Percentiles rank a stretch among this genome's conserved stretches.
These are phyloP conservation scores for Trichogramma evanescens DNA, from an alignment of 2,888 invertebrate species.

Conservation along the genomic window DNA sequence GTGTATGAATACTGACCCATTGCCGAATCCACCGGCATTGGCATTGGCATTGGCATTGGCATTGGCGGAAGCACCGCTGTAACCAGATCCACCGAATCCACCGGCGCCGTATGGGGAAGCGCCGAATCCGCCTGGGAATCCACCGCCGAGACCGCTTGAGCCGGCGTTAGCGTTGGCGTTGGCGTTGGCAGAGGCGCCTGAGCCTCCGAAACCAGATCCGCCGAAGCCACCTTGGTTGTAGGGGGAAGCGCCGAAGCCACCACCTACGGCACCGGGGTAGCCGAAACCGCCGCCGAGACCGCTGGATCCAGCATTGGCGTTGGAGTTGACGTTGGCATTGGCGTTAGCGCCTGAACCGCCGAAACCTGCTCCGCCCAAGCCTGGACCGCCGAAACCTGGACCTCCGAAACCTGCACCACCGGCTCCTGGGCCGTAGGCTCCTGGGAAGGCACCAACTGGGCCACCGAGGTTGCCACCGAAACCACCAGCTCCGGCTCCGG, in stretches of 20 bases:
- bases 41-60: slow-evolving; percentile 18
- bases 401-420: slow-evolving; percentile 7
- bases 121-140: slow-evolving; percentile 4
- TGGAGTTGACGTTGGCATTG: background rate
- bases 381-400: slow-evolving; percentile 6
- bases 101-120: slow-evolving; percentile 2
- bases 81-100: slow-evolving; percentile 4
- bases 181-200: slow-evolving; percentile 22
- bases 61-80: slow-evolving; percentile 20
- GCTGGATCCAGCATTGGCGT: background rate
- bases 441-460: background rate
- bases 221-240: background rate
- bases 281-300: background rate
- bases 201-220: background rate
- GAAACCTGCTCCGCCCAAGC: slow-evolving; percentile 7
- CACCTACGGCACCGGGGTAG: background rate
- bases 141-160: slow-evolving; percentile 12
- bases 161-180: slow-evolving; percentile 20
- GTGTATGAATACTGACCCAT: background rate
- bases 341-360: slow-evolving; percentile 1
- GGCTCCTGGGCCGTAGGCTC: slow-evolving; percentile 5
- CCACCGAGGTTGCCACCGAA: slow-evolving; percentile 5
- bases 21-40: slow-evolving; percentile 4
- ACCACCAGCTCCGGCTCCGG: slow-evolving; percentile 11
- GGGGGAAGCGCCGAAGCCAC: background rate